phyloP scores from a whole-genome alignment of 2,797 vertebrate species.

The Sebastiscus tertius region DNA sequence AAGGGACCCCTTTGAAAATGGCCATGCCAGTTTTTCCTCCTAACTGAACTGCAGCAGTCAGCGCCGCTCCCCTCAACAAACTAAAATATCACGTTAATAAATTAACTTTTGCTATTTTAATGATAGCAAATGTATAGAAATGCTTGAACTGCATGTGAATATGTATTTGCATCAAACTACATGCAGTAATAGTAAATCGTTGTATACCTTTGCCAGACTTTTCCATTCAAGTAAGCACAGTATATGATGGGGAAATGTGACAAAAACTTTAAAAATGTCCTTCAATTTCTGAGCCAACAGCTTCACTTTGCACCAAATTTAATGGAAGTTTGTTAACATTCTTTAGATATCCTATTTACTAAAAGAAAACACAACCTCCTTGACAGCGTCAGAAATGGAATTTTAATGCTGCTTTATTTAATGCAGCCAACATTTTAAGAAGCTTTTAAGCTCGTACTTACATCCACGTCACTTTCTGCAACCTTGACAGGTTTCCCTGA shows the following conservation, averaged over 20 bases:
- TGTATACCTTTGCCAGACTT: background rate
- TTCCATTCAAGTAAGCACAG: background rate
- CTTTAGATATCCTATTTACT: background rate
- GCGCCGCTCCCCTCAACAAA: background rate
- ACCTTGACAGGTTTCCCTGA: slow-evolving; percentile 90
- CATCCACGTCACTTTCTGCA: slow-evolving; percentile 95
- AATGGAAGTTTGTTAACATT: background rate
- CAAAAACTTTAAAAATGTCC: background rate
- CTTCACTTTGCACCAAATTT: background rate
- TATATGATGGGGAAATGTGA: background rate
- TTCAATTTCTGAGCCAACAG: background rate
- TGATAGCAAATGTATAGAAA: background rate
- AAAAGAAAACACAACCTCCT: background rate
- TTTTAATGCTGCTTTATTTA: background rate
- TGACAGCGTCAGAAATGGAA: background rate
- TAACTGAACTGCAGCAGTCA: background rate
- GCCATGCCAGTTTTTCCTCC: no score
- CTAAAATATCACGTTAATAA: background rate
- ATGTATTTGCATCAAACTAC: background rate
- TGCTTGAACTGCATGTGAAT: background rate
- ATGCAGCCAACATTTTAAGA: background rate
- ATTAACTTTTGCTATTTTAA: background rate
- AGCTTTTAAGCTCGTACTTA: slow-evolving; percentile 79
- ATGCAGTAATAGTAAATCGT: background rate
- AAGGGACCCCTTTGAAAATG: no score